Conservation (phyloP, 2,797 vertebrate species). For the Pantherophis vulpinus region DNA sequence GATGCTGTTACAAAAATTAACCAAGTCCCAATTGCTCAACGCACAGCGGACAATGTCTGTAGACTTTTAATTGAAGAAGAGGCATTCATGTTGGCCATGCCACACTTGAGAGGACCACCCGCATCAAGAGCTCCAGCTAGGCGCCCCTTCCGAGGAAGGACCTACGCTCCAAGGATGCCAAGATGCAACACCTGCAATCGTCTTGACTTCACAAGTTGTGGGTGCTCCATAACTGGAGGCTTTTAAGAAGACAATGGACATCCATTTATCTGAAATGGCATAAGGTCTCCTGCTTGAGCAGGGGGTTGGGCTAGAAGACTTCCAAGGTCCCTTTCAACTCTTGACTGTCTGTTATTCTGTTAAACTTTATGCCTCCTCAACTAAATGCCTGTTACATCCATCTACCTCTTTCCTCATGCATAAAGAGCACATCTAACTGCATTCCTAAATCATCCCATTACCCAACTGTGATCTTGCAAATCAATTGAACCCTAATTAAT, state of each 20-base stretch:
- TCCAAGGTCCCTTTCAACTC: not conserved
- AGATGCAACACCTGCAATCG: too few species aligned
- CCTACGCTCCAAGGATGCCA: too few species aligned
- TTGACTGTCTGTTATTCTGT: not conserved
- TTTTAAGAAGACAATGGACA: not conserved
- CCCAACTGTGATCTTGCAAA: not conserved
- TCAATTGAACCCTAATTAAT: not conserved
- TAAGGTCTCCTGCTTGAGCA: not conserved
- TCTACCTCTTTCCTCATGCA: not conserved
- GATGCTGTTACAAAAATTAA: too few species aligned
- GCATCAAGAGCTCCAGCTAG: too few species aligned
- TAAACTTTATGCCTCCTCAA: not conserved
- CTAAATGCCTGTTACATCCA: not conserved
- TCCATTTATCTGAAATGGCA: not conserved
- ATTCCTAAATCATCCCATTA: not conserved
- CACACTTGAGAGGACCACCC: too few species aligned
- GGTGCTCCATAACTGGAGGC: not conserved
- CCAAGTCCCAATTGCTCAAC: too few species aligned
- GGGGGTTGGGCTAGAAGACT: not conserved
- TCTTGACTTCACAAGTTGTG: not conserved
- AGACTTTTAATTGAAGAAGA: too few species aligned
- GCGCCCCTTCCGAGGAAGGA: too few species aligned
- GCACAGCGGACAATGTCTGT: too few species aligned
- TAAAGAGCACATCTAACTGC: not conserved
- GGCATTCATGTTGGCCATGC: too few species aligned